These are phyloP conservation scores for Stenotaenia linearis DNA, from an alignment of 2,888 invertebrate genomes.

Conservation along the genomic window DNA sequence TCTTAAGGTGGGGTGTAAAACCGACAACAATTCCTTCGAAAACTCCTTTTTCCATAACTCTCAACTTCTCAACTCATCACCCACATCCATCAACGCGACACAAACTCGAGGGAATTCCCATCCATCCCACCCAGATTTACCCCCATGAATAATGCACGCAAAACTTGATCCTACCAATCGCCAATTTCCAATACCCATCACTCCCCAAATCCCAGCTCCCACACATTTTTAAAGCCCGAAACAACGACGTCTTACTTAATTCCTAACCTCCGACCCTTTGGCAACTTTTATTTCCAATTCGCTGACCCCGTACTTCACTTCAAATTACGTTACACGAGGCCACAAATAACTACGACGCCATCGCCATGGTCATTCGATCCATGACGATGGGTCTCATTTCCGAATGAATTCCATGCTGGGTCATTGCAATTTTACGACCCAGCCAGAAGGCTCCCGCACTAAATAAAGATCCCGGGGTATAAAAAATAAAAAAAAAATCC, in stretches of 20 bases:
- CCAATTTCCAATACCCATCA: neutral
- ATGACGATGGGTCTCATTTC: conserved; percentile 5
- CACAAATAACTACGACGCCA: conserved; percentile 13
- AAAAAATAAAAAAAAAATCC: neutral
- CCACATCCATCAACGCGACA: conserved; percentile 8
- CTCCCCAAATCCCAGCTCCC: neutral
- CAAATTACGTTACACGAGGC: conserved; percentile 19
- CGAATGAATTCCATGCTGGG: conserved; percentile 16
- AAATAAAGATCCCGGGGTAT: neutral
- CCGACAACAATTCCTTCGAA: neutral
- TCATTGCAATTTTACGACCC: conserved; percentile 13
- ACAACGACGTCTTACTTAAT: neutral
- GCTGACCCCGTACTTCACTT: neutral
- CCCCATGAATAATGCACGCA: neutral
- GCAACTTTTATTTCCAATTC: neutral
- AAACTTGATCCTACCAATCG: neutral
- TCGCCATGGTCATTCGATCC: neutral
- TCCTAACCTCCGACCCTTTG: neutral
- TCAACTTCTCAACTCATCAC: neutral
- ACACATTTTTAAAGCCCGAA: neutral
- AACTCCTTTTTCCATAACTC: conserved; percentile 6
- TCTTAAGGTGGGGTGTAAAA: conserved; percentile 8
- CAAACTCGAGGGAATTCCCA: neutral
- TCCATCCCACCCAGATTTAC: neutral
- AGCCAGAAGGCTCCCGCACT: conserved; percentile 10